Evolutionary conservation across 2,113 vertebrate genomes (phyloP), one percentile per base, ranked within the genome.

Genomic region (Eonycteris spelaea): DNA sequence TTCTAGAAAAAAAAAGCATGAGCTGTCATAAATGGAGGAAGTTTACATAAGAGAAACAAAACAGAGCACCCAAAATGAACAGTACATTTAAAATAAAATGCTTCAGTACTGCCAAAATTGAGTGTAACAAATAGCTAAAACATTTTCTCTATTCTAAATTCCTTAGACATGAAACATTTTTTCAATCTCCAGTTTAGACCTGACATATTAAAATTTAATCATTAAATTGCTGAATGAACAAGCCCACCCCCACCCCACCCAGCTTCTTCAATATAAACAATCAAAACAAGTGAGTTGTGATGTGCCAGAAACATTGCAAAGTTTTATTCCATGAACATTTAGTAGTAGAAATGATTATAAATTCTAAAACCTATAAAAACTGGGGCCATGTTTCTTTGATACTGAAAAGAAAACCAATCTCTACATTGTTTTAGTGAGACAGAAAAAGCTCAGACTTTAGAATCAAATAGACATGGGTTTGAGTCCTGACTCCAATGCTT

Each of bases 21-120:
- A 43, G 24, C 78, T 61, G 85, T 97, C 94, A 96, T 95, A 97
- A 97, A 95, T 86, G 82, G 68, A 78, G 59, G 82, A 95, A 97
- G 85, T 97, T 98, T 97, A 97, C 95, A 94, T 97, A 97, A 97
- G 94, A 97, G 87, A 97, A 97, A 95, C 57, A 97, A 97, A 97
- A 97, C 94, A 97, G 77, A 96, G 88, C 71, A 94, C 80, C 92
- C 85, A 92, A 95, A 97, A 92, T 92, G 90, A 97, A 82, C 92
- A 96, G 87, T 85, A 73, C 70, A 95, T 96, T 96, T 90, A 95
- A 96, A 96, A 95, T 92, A 91, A 97, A 97, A 94, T 43, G 68
- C 61, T 91, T 94, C 16, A 33, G 71, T 61, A 86, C 91, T 96
- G 91, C 92, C 87, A 91, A 95, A 95, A 95, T 80, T 43, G 71